Evolutionary conservation across 2,797 vertebrate genomes (phyloP).

Genomic region (Malurus leucopterus): DNA sequence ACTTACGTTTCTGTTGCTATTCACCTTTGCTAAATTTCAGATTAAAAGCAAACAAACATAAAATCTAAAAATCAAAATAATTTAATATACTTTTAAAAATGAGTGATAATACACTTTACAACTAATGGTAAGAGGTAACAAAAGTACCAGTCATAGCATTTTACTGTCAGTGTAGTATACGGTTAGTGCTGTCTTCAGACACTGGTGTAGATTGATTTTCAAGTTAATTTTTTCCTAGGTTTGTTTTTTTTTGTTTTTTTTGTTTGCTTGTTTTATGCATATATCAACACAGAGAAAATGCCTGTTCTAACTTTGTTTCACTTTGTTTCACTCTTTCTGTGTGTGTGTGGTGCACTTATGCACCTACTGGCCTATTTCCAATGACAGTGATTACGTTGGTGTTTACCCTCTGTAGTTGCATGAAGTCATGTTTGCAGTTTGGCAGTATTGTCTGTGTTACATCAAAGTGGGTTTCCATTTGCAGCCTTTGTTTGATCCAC

Average conservation of each 20-base stretch:
- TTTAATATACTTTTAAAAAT: not conserved
- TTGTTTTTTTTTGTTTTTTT: not conserved
- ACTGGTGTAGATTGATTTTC: not conserved
- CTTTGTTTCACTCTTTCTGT: not conserved
- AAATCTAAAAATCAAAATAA: not conserved
- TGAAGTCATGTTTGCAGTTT: fast-evolving
- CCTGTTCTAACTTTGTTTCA: not conserved
- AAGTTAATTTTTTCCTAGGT: not conserved
- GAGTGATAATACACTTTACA: not conserved
- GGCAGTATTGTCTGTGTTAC: not conserved
- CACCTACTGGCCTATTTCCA: not conserved
- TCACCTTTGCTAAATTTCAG: not conserved
- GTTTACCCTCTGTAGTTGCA: not conserved
- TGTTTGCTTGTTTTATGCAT: not conserved
- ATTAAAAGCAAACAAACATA: not conserved
- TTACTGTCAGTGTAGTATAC: not conserved
- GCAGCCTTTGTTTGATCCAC: not conserved
- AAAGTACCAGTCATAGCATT: not conserved
- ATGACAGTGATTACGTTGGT: not conserved
- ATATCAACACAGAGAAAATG: not conserved
- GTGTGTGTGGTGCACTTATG: not conserved
- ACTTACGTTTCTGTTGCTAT: not conserved
- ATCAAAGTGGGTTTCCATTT: not conserved
- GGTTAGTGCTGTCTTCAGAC: not conserved
- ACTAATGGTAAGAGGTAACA: not conserved